Percentiles rank a stretch among this genome's conserved stretches.
Evolutionary conservation across 2,797 vertebrate species (phyloP).

Genomic region (Enteromius mattozi): DNA sequence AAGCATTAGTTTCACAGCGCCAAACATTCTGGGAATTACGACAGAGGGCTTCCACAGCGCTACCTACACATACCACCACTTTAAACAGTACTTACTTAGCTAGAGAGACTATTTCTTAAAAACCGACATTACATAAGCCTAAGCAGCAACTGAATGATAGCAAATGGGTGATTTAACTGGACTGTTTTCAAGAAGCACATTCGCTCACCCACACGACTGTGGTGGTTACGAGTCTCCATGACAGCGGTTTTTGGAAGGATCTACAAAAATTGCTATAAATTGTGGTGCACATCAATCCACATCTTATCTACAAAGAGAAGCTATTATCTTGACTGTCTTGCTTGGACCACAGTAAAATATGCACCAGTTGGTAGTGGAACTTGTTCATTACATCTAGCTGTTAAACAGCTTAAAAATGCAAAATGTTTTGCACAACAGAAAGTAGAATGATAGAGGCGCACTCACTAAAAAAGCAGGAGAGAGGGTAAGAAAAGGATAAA

Average conservation of each 20-base stretch:
- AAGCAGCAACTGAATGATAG: slow-evolving; percentile 1
- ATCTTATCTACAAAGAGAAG: slow-evolving; percentile 3
- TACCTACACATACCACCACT: neutral
- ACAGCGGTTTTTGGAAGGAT: neutral
- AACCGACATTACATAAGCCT: slow-evolving; percentile 7
- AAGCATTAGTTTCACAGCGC: slow-evolving; percentile 6
- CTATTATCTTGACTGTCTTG: neutral
- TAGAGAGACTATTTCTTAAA: neutral
- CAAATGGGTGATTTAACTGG: slow-evolving; percentile 6
- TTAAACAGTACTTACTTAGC: neutral
- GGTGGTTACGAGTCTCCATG: neutral
- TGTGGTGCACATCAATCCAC: neutral
- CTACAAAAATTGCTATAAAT: slow-evolving; percentile 12
- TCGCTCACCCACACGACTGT: neutral
- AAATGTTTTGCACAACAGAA: neutral
- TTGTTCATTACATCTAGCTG: neutral
- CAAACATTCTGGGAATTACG: slow-evolving; percentile 26
- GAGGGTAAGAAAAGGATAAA: neutral
- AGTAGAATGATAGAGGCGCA: neutral
- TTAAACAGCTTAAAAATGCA: neutral
- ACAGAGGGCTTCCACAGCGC: neutral
- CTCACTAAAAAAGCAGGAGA: neutral
- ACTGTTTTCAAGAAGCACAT: slow-evolving; percentile 9
- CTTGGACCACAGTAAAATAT: neutral
- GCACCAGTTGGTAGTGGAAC: neutral